Conservation (phyloP, 2,888 invertebrate genomes). For the Melolontha melolontha region DNA sequence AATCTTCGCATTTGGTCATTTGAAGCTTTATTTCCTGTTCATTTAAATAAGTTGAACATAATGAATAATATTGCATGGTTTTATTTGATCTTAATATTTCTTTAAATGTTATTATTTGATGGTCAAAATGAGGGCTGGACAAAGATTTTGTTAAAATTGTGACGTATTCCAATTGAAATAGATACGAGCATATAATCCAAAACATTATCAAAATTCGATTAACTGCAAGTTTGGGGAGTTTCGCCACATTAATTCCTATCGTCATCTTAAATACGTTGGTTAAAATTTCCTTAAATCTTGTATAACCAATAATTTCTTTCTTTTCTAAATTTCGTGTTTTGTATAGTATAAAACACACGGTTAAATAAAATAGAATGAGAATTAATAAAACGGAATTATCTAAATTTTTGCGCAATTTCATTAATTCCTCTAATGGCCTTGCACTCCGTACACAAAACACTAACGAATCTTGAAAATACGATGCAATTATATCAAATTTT, state of each 20-base stretch:
- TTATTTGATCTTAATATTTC: slow-evolving; percentile 54
- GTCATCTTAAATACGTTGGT: slow-evolving; percentile 46
- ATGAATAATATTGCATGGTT: slow-evolving; percentile 50
- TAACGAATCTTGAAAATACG: slow-evolving; percentile 58
- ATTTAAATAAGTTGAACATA: slow-evolving; percentile 50
- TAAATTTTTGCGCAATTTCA: slow-evolving; percentile 49
- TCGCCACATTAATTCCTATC: slow-evolving; percentile 50
- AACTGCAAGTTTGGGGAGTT: slow-evolving; percentile 50
- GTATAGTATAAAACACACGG: slow-evolving; percentile 30
- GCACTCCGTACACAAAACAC: slow-evolving; percentile 61
- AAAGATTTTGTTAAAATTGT: slow-evolving; percentile 55
- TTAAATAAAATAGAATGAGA: slow-evolving; percentile 39
- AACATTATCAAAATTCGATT: slow-evolving; percentile 52
- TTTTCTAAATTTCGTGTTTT: slow-evolving; percentile 15
- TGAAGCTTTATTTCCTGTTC: slow-evolving; percentile 28
- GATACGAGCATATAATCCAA: slow-evolving; percentile 53
- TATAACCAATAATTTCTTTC: slow-evolving; percentile 22
- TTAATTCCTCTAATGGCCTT: slow-evolving; percentile 51
- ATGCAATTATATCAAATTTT: slow-evolving; percentile 57
- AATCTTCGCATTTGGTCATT: slow-evolving; percentile 47
- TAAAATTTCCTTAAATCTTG: background rate
- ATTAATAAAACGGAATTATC: slow-evolving; percentile 47
- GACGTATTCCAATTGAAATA: slow-evolving; percentile 54
- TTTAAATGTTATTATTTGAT: slow-evolving; percentile 53
- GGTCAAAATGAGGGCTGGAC: slow-evolving; percentile 51